phyloP scores from a whole-genome alignment of 2,797 vertebrate species.

The Hyperoplus immaculatus region DNA sequence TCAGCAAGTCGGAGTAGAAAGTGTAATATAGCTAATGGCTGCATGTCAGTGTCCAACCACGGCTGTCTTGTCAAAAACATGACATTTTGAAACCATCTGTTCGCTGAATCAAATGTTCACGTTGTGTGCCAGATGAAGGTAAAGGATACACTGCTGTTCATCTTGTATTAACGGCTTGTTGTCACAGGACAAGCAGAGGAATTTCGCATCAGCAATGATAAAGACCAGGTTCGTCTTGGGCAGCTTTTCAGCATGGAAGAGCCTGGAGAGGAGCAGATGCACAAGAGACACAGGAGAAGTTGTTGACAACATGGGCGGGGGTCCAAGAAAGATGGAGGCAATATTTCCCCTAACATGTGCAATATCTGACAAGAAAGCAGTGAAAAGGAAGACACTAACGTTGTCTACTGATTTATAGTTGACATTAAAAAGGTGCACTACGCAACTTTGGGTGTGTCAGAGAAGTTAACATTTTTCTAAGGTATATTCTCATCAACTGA shows the following conservation, averaged over 20 bases:
- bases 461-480: no score
- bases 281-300: conserved; percentile 51
- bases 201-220: conserved; percentile 92
- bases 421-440: background rate
- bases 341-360: conserved; percentile 43
- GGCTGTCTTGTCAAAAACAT: conserved; percentile 31
- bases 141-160: conserved; percentile 96
- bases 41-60: background rate
- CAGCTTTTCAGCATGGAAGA: conserved; percentile 95
- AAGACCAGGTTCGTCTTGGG: conserved; percentile 96
- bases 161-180: conserved; percentile 90
- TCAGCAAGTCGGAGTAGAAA: background rate
- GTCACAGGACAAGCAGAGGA: conserved; percentile 87
- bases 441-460: no score
- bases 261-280: conserved; percentile 79
- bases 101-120: conserved; percentile 17
- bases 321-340: conserved; percentile 64
- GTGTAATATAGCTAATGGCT: conserved; percentile 1
- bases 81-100: conserved; percentile 48
- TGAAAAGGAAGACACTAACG: conserved; percentile 7
- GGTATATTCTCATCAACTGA: no score
- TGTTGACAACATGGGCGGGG: conserved; percentile 54
- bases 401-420: background rate
- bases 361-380: conserved; percentile 52
- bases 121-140: conserved; percentile 32